Conservation (phyloP, 2,888 invertebrate species). For the Lypha dubia region DNA sequence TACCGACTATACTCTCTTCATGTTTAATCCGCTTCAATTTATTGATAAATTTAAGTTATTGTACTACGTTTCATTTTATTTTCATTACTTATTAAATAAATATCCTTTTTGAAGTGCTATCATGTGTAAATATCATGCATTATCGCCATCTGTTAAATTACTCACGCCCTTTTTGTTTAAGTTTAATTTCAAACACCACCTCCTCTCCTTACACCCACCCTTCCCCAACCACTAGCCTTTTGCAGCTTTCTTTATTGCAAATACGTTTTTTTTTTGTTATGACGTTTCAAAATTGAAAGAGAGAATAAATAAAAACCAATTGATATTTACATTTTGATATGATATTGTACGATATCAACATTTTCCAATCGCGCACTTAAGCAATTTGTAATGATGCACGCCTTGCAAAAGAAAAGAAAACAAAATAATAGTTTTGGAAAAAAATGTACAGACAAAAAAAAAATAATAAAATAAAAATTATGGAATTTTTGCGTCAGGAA, state of each 20-base stretch:
- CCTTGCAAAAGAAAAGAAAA: constrained; percentile 64
- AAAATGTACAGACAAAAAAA: too few relatives aligned
- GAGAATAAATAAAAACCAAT: constrained; percentile 39
- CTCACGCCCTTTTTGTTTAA: constrained; percentile 60
- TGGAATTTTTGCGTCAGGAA: constrained; percentile 38
- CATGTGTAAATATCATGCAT: constrained; percentile 66
- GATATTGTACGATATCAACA: constrained; percentile 58
- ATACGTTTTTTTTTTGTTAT: background rate
- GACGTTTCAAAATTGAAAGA: background rate
- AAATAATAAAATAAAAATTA: background rate
- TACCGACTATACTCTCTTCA: background rate
- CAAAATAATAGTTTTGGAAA: constrained; percentile 21
- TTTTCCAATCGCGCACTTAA: constrained; percentile 72
- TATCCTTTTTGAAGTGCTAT: constrained; percentile 65
- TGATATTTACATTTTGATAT: constrained; percentile 65
- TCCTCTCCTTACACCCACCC: background rate
- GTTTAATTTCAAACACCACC: constrained; percentile 32
- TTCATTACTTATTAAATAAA: constrained; percentile 53
- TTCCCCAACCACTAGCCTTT: background rate
- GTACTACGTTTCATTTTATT: constrained; percentile 14
- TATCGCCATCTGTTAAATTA: constrained; percentile 68
- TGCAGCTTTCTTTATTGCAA: constrained; percentile 2
- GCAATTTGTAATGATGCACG: constrained; percentile 78
- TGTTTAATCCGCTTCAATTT: constrained; percentile 34
- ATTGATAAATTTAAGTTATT: constrained; percentile 2